These are phyloP conservation scores for Charina bottae DNA, from an alignment of 2,113 vertebrate genomes.

Conservation along the genomic window DNA sequence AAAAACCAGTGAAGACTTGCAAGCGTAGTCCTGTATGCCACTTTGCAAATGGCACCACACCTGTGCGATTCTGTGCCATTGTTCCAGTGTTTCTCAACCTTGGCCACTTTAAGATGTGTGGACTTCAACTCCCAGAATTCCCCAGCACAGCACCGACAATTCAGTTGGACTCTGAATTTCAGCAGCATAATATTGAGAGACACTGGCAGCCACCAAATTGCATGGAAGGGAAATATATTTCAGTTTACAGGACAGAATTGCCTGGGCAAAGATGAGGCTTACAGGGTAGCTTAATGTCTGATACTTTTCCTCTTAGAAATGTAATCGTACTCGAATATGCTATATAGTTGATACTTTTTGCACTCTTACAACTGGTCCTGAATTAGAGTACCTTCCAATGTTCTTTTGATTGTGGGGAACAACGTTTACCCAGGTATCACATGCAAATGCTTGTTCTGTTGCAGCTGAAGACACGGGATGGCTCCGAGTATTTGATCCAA, in stretches of 20 bases:
- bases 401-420: background rate
- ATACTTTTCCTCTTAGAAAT: background rate
- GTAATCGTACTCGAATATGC: background rate
- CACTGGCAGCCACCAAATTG: background rate
- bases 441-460: conserved; percentile 13
- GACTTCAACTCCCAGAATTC: no score
- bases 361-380: background rate
- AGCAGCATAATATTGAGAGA: background rate
- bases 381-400: background rate
- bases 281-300: background rate
- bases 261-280: background rate
- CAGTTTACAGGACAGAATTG: background rate
- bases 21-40: background rate
- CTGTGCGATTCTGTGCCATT: no score
- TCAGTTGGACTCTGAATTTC: no score
- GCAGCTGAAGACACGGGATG: conserved; percentile 85
- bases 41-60: no score
- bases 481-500: conserved; percentile 89
- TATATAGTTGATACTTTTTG: no score
- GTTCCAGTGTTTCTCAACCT: no score
- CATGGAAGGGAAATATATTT: background rate
- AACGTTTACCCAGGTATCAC: background rate
- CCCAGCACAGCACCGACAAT: no score
- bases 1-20: background rate
- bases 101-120: no score